Conservation (phyloP, 2,888 invertebrate genomes). For the Empis stercorea region DNA sequence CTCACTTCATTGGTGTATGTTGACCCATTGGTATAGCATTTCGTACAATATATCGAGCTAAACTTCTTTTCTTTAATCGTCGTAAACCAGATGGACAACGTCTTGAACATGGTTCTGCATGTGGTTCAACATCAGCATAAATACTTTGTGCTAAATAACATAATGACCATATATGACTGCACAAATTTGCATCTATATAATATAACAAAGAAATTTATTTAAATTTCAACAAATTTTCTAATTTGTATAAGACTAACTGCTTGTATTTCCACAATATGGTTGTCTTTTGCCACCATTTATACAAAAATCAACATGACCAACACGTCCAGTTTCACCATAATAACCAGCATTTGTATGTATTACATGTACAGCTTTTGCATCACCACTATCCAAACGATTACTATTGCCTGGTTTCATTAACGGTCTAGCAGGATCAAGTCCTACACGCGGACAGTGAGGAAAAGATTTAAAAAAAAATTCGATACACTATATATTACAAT, state of each 20-base stretch:
- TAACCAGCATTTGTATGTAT: conserved; percentile 69
- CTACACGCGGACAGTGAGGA: too few relatives aligned
- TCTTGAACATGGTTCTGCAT: conserved; percentile 58
- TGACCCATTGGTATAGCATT: conserved; percentile 55
- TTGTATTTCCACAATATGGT: conserved; percentile 59
- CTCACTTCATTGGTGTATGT: conserved; percentile 54
- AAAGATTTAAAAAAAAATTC: too few relatives aligned
- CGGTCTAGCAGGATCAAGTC: conserved; percentile 63
- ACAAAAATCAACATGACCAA: conserved; percentile 69
- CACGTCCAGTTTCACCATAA: conserved; percentile 59
- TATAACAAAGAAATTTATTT: background rate
- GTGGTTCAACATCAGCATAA: conserved; percentile 40
- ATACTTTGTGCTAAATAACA: conserved; percentile 70
- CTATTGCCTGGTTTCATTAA: conserved; percentile 50
- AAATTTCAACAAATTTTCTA: background rate
- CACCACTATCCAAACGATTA: conserved; percentile 54
- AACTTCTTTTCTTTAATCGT: conserved; percentile 17
- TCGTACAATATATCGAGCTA: conserved; percentile 38
- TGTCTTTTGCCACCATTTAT: conserved; percentile 63
- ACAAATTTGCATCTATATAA: conserved; percentile 50
- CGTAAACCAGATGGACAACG: conserved; percentile 54
- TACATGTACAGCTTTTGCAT: conserved; percentile 64
- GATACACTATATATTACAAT: too few relatives aligned
- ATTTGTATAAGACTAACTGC: conserved; percentile 40
- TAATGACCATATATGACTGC: conserved; percentile 68